These are phyloP conservation scores for Hiodon tergisus DNA, from an alignment of 2,113 vertebrate genomes.

Conservation along the genomic window DNA sequence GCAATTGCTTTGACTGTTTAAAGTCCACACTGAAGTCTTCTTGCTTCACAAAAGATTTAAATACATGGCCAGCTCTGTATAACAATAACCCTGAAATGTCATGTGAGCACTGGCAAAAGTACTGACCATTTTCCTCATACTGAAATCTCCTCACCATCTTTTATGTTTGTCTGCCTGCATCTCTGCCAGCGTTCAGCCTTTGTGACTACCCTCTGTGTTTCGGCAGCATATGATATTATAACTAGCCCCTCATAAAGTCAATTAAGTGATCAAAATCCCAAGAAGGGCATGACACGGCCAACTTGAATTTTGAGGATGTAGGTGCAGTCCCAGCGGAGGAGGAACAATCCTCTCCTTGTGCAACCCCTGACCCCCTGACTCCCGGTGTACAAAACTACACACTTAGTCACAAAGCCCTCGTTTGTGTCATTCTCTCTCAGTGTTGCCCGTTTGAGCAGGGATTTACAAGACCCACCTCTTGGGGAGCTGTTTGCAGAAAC, in stretches of 20 bases:
- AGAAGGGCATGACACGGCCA: not conserved
- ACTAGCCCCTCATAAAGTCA: not conserved
- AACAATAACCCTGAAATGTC: no score
- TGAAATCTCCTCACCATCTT: not conserved
- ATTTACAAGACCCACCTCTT: conserved; percentile 10
- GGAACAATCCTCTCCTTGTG: conserved; percentile 9
- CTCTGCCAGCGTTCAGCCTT: not conserved
- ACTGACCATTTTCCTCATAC: no score
- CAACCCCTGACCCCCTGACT: not conserved
- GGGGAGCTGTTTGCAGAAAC: not conserved
- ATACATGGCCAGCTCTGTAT: no score
- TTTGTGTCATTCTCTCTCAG: conserved; percentile 11
- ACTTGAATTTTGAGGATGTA: not conserved
- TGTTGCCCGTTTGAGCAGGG: not conserved
- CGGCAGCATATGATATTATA: not conserved
- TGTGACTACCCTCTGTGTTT: conserved; percentile 1
- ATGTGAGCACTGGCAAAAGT: no score
- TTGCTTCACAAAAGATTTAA: no score
- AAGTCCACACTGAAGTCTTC: no score
- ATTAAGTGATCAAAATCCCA: not conserved
- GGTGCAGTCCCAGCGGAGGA: not conserved
- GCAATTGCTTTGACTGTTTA: no score
- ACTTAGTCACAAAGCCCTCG: conserved; percentile 8
- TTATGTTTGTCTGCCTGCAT: not conserved
- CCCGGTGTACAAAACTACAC: conserved; percentile 1